Conservation (phyloP, 2,113 vertebrate species). For the Euleptes europaea region DNA sequence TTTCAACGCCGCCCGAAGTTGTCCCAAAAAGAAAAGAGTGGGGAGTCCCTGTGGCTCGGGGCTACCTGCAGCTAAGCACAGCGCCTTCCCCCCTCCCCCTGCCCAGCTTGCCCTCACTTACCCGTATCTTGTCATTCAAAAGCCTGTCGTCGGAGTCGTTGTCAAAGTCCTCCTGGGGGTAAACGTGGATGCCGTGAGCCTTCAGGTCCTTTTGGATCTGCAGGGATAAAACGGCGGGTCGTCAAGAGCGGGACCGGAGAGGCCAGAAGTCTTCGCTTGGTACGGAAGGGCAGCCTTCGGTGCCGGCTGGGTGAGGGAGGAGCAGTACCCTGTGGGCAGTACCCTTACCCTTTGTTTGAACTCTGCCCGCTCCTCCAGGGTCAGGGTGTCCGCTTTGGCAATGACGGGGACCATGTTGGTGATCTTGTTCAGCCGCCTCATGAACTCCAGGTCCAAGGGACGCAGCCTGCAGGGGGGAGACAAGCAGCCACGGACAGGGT, state of each 20-base stretch:
- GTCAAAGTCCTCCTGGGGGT: constrained; percentile 89
- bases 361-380: constrained; percentile 86
- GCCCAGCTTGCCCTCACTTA: constrained; percentile 37
- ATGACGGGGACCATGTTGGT: constrained; percentile 90
- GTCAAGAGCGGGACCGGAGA: accelerated
- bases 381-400: constrained; percentile 88
- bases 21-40: too few relatives aligned
- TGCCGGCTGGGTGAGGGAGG: background rate
- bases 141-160: constrained; percentile 84
- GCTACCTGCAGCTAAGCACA: accelerated
- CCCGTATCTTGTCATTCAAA: constrained; percentile 90
- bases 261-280: background rate
- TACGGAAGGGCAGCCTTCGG: background rate
- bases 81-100: accelerated
- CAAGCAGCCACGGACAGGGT: accelerated
- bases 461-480: constrained; percentile 77
- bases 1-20: too few relatives aligned
- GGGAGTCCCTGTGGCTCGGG: background rate
- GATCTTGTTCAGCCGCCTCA: constrained; percentile 85
- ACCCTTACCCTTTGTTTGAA: constrained; percentile 86
- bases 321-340: background rate
- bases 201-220: constrained; percentile 91
- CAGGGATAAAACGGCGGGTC: background rate
- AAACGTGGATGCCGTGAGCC: constrained; percentile 85
- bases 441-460: constrained; percentile 88